phyloP scores from a whole-genome alignment of 2,888 invertebrate genomes.

The Campaea margaritaria region DNA sequence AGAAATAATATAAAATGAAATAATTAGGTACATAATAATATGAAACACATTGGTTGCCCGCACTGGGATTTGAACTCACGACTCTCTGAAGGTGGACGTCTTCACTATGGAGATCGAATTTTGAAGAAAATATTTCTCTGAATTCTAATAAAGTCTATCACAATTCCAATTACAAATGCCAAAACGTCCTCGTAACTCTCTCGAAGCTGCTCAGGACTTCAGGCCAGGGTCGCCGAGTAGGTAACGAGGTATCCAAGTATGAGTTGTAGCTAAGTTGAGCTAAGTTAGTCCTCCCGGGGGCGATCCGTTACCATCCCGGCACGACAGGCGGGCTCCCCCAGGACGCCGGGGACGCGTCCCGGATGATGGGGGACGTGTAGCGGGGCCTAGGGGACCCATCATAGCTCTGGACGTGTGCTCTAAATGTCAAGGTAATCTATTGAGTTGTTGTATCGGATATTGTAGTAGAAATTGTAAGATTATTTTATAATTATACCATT shows the following conservation, averaged over 20 bases:
- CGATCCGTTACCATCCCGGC: slow-evolving; percentile 17
- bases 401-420: slow-evolving; percentile 2
- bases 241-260: too few relatives aligned
- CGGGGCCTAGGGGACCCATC: slow-evolving; percentile 1
- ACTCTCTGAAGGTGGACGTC: too few relatives aligned
- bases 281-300: slow-evolving; percentile 15
- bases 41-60: too few relatives aligned
- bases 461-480: background rate
- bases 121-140: too few relatives aligned
- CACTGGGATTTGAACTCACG: too few relatives aligned
- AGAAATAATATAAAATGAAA: too few relatives aligned
- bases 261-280: slow-evolving; percentile 1
- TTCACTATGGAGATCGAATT: too few relatives aligned
- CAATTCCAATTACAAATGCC: background rate
- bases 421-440: background rate
- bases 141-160: too few relatives aligned
- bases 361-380: background rate
- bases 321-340: background rate
- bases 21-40: too few relatives aligned
- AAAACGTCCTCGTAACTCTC: background rate
- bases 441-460: slow-evolving; percentile 7
- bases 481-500: too few relatives aligned
- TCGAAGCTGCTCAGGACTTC: too few relatives aligned
- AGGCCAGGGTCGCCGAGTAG: too few relatives aligned
- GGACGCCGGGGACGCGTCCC: slow-evolving; percentile 1